Conservation (phyloP, 2,113 vertebrate species). For the Dipodomys ordii region DNA sequence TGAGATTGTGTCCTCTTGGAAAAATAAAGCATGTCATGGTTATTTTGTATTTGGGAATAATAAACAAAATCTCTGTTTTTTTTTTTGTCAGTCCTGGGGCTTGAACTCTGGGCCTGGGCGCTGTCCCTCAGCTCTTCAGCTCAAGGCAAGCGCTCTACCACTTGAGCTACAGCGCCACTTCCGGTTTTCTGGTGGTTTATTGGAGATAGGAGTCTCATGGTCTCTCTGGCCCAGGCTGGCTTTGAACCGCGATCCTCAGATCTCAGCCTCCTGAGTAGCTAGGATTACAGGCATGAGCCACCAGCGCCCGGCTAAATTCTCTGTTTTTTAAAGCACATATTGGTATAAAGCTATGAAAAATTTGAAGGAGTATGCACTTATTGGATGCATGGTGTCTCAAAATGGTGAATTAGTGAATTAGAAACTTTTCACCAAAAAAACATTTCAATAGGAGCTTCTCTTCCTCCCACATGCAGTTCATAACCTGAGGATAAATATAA, state of each 20-base stretch:
- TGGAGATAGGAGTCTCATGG: too few species aligned
- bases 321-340: neutral
- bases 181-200: too few species aligned
- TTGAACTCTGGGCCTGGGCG: too few species aligned
- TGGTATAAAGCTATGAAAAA: neutral
- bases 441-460: neutral
- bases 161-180: too few species aligned
- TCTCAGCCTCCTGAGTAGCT: too few species aligned
- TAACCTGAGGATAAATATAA: constrained; percentile 33
- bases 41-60: constrained; percentile 15
- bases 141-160: too few species aligned
- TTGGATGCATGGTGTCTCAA: neutral
- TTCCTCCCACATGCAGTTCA: constrained; percentile 33
- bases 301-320: too few species aligned
- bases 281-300: too few species aligned
- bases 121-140: too few species aligned
- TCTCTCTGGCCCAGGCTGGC: too few species aligned
- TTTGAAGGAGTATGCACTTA: neutral
- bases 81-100: too few species aligned
- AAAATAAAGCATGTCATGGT: neutral
- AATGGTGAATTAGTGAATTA: constrained; percentile 20
- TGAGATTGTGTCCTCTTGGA: neutral
- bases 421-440: constrained; percentile 46
- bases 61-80: neutral
- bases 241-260: too few species aligned